Base-by-base conservation (phyloP, 2,888 invertebrate genomes). In the Conistra vaccinii region DNA sequence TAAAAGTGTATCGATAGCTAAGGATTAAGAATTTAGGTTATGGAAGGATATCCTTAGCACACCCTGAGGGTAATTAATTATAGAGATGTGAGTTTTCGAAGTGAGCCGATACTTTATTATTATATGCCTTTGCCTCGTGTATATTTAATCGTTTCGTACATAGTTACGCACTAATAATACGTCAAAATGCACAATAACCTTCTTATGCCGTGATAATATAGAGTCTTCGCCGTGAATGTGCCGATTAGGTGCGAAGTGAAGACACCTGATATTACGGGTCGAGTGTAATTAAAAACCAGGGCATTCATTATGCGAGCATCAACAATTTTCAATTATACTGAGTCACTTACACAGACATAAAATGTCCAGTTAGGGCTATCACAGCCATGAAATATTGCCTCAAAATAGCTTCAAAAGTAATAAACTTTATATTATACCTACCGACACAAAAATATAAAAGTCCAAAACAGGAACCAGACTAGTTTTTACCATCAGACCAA, bases 261-360 rank as follows among this genome's bases (percentile, higher is more conserved):
- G 53, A 75, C 62, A 32, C n/a, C 45, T 74, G 26, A 55, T 77
- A 63, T 55, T 63, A 67, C n/a, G 48, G 42, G 35, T 23, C 48
- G n/a, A 53, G 32, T 68, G 35, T 83, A 71, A 80, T 80, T 83
- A 83, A 68, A 70, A 83, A 42, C 58, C 48, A 53, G 39, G 39
- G 45, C 51, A 51, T 61, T 60, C n/a, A 80, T 60, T 73, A 60
- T 26, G 58, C 26, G 32, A 61, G 26, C 45, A 58, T 32, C 53
- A 68, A 78, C 62, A 68, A 63, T 65, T 76, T 57, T 69, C 42
- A 81, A 66, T 66, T 76, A 66, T 67, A 67, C 82, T 10, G 62
- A 77, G 48, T 63, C 53, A 78, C 23, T 55, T 48, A 73, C 53
- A 17, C 17, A 3, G 45, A 53, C 2, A 42, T 48, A 2, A 14